Percentiles rank a stretch among this genome's conserved stretches.
These are phyloP conservation scores for Liposcelis brunnea DNA, from an alignment of 2,888 invertebrate species.

Conservation along the genomic window DNA sequence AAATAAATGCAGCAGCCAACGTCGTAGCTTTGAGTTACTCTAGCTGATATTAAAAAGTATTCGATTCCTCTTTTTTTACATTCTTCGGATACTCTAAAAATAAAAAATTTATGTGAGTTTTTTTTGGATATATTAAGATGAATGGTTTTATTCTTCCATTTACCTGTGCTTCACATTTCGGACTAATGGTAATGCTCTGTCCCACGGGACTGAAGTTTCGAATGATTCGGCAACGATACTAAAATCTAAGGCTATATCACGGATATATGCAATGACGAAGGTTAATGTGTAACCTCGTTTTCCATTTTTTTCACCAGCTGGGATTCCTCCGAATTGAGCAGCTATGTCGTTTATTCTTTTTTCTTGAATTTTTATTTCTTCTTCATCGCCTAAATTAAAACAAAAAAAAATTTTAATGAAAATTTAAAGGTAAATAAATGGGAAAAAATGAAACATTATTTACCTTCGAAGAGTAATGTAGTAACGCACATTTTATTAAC, in stretches of 20 bases:
- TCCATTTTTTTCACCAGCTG: conserved; percentile 87
- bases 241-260: conserved; percentile 81
- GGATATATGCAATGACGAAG: conserved; percentile 93
- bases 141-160: no score
- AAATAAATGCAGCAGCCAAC: conserved; percentile 93
- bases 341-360: conserved; percentile 66
- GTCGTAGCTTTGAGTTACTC: conserved; percentile 94
- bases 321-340: conserved; percentile 55
- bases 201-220: conserved; percentile 98
- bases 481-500: conserved; percentile 58
- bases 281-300: conserved; percentile 91
- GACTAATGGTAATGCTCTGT: conserved; percentile 65
- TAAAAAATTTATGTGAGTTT: background rate
- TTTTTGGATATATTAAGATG: background rate
- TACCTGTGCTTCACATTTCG: conserved; percentile 71
- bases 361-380: conserved; percentile 59
- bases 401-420: background rate
- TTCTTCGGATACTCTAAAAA: conserved; percentile 27
- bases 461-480: conserved; percentile 83
- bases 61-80: conserved; percentile 39
- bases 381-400: conserved; percentile 30
- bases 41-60: conserved; percentile 52
- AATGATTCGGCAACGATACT: conserved; percentile 89
- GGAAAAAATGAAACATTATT: background rate
- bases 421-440: background rate